Base-by-base conservation (phyloP, 2,888 invertebrate genomes). In the Cremastinae sp. region DNA sequence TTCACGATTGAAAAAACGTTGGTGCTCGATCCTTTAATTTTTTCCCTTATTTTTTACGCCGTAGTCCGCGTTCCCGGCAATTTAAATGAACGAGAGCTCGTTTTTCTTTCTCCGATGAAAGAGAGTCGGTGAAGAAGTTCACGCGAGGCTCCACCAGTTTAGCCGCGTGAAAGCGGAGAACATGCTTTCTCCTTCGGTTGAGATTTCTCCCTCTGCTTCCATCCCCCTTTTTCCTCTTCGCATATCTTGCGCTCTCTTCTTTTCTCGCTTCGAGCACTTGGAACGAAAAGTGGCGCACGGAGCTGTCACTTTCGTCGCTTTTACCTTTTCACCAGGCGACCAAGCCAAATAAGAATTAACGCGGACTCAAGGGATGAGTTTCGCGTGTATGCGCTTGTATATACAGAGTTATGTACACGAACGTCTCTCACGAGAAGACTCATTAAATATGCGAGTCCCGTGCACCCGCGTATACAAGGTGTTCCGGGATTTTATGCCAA, bases 291-390 rank as follows among this genome's bases (percentile, higher is more conserved):
- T 62, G 41, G 22, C 47, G 45, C 22, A 53, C 51, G 49, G 14
- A 34, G 43, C 73, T 49, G 64, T 64, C 68, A 59, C 76, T 68
- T 53, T 47, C 58, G 43, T 43, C 34, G 36, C 45, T 62, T 68
- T 64, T 73, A 34, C 58, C 64, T 69, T 69, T 73, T 71, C 66
- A 73, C 14, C 59, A 16, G 53, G 73, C 69, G 53, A 47, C 68
- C 69, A 65, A 69, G 59, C 76, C 59, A 61, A 69, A 76, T 73
- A 65, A 70, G 73, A 76, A 54, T 69, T 73, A 65, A 70, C 54
- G 59, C 76, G 41, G 41, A 59, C 61, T 49, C 56, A 47, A 64
- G 61, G 72, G 68, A 54, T 72, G 62, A 64, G 20, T 64, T n/a
- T n/a, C 61, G 41, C 65, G 54, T 54, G 22, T 51, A 16, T 51